Percentiles rank a stretch among this genome's conserved stretches.
phyloP scores from a whole-genome alignment of 2,797 vertebrate genomes.

The Nyctalus aviator region DNA sequence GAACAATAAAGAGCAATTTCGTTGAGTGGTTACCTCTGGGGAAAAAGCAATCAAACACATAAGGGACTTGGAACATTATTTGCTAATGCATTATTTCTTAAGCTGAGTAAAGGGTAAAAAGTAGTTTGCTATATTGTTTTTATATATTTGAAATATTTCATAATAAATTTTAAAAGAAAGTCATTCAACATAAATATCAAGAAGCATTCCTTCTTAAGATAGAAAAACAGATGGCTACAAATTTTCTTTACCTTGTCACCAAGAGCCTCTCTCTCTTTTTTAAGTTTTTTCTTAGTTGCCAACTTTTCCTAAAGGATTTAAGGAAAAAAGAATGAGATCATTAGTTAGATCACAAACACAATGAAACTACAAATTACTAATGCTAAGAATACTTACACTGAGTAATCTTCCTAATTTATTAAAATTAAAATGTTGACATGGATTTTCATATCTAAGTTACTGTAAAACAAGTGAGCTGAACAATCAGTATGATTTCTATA shows the following conservation, averaged over 20 bases:
- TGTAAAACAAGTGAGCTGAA: not conserved
- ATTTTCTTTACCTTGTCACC: constrained; percentile 93
- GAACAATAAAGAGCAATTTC: not conserved
- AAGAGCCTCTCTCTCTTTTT: constrained; percentile 94
- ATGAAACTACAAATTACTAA: constrained; percentile 45
- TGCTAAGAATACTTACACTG: not conserved
- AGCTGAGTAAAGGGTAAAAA: not conserved
- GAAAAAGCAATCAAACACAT: not conserved
- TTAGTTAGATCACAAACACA: constrained; percentile 33
- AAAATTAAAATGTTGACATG: constrained; percentile 20
- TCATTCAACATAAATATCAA: not conserved
- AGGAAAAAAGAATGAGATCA: constrained; percentile 56
- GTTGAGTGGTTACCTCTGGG: not conserved
- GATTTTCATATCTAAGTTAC: not conserved
- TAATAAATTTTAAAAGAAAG: not conserved
- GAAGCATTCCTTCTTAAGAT: constrained; percentile 14
- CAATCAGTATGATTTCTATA: not conserved
- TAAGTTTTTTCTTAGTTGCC: constrained; percentile 93
- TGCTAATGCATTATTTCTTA: constrained; percentile 32
- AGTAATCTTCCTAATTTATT: not conserved
- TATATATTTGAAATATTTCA: constrained; percentile 10
- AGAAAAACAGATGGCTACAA: constrained; percentile 38
- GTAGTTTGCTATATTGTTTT: constrained; percentile 2
- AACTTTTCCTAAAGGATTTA: constrained; percentile 92
- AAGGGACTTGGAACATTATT: not conserved